Base-by-base conservation (phyloP, 2,113 vertebrate species). In the Caloenas nicobarica region DNA sequence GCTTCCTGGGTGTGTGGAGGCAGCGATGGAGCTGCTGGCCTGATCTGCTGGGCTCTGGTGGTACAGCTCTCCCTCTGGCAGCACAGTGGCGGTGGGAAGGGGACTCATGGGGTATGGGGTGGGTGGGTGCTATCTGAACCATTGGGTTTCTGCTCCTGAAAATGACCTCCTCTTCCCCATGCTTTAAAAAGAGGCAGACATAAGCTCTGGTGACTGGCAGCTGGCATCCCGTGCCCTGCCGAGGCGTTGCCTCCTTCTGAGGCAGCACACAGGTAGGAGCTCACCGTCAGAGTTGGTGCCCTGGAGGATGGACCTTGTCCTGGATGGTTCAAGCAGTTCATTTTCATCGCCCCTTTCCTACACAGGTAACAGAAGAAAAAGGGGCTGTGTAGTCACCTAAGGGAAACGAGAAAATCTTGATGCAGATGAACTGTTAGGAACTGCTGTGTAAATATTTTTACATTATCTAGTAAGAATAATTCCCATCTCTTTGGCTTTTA, bases 1-100 rank as follows among this genome's bases (percentile, higher is more conserved):
- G 10, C 8, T 88, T 61, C 36, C 40, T 1, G 0, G 1, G 2
- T n/a, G 33, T 22, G 3, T 57, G 19, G 24, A 58, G 56, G 40
- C 64, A 17, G 38, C 1, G 5, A 1, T 5, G 54, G 81, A 64
- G 19, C 11, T 1, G 1, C 71, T 79, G 69, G 3, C 22, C 29
- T 19, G 1, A 13, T 38, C 22, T n/a, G 2, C 3, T 26, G 64
- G 38, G 11, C 14, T 78, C 46, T 33, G 61, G n/a, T 29, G 28
- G n/a, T 23, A 3, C 3, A 2, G 38, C 25, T 65, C 6, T 70
- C 16, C 36, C 54, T 23, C 26, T 11, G 5, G 13, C 34, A 19
- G 18, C 3, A 3, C 7, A 3, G n/a, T 13, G 62, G n/a, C 38
- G 10, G 25, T 16, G 62, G 58, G 38, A 46, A 22, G 61, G 36